phyloP scores from a whole-genome alignment of 1,140 invertebrate genomes.

The Melanaphis sacchari region DNA sequence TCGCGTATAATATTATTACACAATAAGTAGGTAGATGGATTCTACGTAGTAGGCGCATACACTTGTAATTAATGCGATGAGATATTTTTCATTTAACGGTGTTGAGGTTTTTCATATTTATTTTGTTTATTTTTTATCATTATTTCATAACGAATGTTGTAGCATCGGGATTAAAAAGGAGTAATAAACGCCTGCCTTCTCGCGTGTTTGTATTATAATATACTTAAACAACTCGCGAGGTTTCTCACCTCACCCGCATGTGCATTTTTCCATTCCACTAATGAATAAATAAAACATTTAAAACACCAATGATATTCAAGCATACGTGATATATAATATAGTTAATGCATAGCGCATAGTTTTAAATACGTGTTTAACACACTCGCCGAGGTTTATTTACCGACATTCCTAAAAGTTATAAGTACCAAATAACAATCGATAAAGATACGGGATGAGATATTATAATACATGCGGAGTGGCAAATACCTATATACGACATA shows the following conservation, averaged over 20 bases:
- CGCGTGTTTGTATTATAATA: too few species aligned
- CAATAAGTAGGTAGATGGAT: background rate
- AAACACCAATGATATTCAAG: background rate
- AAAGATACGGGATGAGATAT: too few species aligned
- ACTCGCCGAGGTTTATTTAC: background rate
- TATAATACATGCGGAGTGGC: too few species aligned
- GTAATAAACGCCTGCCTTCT: background rate
- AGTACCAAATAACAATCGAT: background rate
- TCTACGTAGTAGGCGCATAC: background rate
- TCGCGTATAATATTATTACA: too few species aligned
- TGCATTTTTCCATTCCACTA: background rate
- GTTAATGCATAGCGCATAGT: background rate
- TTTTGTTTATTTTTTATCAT: background rate
- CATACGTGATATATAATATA: background rate
- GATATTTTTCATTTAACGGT: background rate
- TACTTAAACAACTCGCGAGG: background rate
- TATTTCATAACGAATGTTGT: background rate
- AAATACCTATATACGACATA: too few species aligned
- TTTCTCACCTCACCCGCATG: background rate
- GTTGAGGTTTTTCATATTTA: background rate
- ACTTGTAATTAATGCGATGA: background rate
- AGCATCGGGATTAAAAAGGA: background rate
- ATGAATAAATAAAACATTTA: background rate
- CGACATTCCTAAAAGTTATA: background rate
- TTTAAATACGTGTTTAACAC: background rate